Percentiles rank a stretch among this genome's conserved stretches.
Conservation (phyloP, 2,113 vertebrate species). For the Caranx ignobilis region DNA sequence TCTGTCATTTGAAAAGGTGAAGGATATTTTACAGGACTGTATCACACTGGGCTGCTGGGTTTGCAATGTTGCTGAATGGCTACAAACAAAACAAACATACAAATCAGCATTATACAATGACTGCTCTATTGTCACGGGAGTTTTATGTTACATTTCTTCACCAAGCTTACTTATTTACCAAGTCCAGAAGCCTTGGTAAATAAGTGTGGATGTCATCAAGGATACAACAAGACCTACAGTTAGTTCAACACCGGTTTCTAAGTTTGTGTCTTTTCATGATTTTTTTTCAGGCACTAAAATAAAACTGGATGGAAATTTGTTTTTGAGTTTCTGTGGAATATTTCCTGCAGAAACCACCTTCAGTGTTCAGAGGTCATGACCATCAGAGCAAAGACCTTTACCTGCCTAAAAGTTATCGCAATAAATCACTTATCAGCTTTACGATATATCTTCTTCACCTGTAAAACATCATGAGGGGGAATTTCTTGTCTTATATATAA, state of each 20-base stretch:
- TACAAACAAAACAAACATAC: neutral
- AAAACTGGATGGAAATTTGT: neutral
- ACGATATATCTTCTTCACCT: neutral
- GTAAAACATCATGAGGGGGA: neutral
- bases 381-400: slow-evolving; percentile 13
- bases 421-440: neutral
- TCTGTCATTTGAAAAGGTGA: slow-evolving; percentile 11
- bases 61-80: neutral
- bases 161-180: no score
- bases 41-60: neutral
- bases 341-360: neutral
- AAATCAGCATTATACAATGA: slow-evolving; percentile 9
- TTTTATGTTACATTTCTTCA: neutral
- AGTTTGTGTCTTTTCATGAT: neutral
- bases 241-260: neutral
- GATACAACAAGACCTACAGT: neutral
- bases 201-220: neutral
- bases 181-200: neutral
- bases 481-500: neutral
- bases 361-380: slow-evolving; percentile 5
- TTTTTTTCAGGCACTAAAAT: neutral
- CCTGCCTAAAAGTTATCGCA: neutral
- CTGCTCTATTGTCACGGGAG: neutral
- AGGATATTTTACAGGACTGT: slow-evolving; percentile 18
- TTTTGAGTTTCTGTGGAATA: neutral